Evolutionary conservation across 2,888 invertebrate species (phyloP).

Genomic region (Pyrrhia umbra): DNA sequence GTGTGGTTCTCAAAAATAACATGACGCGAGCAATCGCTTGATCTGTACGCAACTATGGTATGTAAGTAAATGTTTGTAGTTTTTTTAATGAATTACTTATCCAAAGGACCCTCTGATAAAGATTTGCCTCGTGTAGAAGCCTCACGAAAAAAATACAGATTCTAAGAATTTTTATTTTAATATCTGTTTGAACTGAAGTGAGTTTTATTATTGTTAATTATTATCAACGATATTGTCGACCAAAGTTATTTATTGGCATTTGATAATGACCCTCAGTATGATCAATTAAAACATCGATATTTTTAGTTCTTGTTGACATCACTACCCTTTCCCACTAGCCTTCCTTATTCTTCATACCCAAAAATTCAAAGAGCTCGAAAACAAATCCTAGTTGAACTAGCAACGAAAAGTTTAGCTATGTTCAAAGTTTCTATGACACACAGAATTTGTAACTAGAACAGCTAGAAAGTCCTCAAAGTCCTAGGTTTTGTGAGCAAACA

Average conservation of each 20-base stretch:
- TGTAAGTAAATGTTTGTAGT: neutral
- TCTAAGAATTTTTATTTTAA: too few relatives aligned
- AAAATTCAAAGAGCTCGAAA: slow-evolving; percentile 58
- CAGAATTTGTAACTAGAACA: slow-evolving; percentile 55
- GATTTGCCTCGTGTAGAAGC: too few relatives aligned
- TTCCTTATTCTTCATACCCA: slow-evolving; percentile 35
- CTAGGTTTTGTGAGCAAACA: slow-evolving; percentile 31
- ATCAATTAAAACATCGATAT: neutral
- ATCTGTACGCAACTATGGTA: neutral
- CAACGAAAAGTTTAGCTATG: slow-evolving; percentile 57
- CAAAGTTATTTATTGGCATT: neutral
- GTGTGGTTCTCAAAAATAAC: slow-evolving; percentile 12
- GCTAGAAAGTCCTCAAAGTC: slow-evolving; percentile 25
- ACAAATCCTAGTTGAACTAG: slow-evolving; percentile 34
- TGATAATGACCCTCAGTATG: neutral
- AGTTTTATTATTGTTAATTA: too few relatives aligned
- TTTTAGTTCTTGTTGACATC: neutral
- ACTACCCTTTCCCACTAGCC: neutral
- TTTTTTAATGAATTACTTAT: neutral
- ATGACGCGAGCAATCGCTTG: neutral
- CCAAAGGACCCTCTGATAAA: neutral
- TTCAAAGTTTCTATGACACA: slow-evolving; percentile 63
- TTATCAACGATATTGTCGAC: too few relatives aligned
- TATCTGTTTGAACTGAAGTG: too few relatives aligned
- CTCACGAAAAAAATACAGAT: too few relatives aligned